Conservation (phyloP, 2,888 invertebrate genomes). For the Leistus spinibarbis region DNA sequence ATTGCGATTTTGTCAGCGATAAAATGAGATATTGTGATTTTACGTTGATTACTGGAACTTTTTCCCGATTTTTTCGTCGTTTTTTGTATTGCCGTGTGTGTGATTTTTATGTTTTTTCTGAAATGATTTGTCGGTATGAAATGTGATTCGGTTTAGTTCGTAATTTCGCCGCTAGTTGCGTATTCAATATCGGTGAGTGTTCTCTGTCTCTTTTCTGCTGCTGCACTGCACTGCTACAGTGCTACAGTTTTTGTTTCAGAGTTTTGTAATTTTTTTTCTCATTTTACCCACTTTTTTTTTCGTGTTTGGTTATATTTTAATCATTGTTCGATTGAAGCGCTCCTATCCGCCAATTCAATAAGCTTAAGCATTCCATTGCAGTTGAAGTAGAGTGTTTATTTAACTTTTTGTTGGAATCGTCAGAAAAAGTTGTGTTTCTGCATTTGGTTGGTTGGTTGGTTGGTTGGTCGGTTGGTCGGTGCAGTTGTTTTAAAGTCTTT, state of each 20-base stretch:
- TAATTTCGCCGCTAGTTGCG: not conserved
- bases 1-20: constrained; percentile 39
- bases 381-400: not conserved
- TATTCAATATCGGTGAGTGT: not conserved
- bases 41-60: constrained; percentile 15
- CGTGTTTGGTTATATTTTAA: not conserved
- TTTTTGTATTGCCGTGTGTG: not conserved
- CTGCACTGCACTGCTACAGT: not conserved
- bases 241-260: not conserved
- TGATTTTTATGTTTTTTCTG: not conserved
- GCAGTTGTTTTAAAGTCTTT: not conserved
- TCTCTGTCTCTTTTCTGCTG: not conserved
- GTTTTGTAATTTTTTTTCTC: not conserved
- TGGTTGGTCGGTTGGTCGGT: no score
- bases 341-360: not conserved
- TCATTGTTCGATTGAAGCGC: not conserved
- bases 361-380: not conserved
- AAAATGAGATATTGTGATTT: constrained; percentile 39
- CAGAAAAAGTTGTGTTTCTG: not conserved
- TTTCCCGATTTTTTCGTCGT: not conserved
- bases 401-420: not conserved
- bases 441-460: no score
- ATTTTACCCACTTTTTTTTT: no score
- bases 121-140: not conserved
- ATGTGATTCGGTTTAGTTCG: not conserved